Conservation (phyloP, 1,140 invertebrate genomes). For the Druon quercuslanigerum region DNA sequence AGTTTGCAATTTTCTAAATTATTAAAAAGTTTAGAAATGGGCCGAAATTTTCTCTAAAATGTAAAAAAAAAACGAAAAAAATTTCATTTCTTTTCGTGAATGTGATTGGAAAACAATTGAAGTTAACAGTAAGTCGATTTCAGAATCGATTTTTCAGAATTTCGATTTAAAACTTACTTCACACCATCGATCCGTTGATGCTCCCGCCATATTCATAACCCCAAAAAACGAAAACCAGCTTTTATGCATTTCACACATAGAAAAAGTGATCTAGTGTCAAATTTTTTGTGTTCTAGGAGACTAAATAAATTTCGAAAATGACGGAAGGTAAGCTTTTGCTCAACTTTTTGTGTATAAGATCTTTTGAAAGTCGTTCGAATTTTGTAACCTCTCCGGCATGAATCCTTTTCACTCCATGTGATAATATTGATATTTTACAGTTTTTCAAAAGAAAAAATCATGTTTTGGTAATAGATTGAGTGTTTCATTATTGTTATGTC, state of each 20-base stretch:
- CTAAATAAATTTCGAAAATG: conserved; percentile 1
- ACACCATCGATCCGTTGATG: neutral
- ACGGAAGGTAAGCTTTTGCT: neutral
- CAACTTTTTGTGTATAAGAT: neutral
- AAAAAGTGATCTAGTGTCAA: neutral
- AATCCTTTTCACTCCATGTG: neutral
- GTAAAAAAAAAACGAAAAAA: no score
- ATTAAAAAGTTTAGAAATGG: no score
- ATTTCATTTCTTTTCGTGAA: no score
- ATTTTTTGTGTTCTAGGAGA: neutral
- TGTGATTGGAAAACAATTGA: no score
- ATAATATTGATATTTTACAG: neutral
- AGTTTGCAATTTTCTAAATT: no score
- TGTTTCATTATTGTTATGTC: no score
- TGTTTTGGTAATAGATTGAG: no score
- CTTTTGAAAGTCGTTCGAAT: neutral
- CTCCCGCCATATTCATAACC: conserved; percentile 6
- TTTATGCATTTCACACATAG: neutral
- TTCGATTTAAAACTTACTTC: no score
- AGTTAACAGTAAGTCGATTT: no score
- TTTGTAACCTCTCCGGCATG: conserved; percentile 5
- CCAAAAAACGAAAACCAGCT: conserved; percentile 4
- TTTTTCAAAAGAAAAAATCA: neutral
- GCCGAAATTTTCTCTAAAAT: no score
- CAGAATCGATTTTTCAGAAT: no score